Evolutionary conservation across 2,888 invertebrate species (phyloP), one percentile per base, ranked within the genome.

Genomic region (Podabrus alpinus): DNA sequence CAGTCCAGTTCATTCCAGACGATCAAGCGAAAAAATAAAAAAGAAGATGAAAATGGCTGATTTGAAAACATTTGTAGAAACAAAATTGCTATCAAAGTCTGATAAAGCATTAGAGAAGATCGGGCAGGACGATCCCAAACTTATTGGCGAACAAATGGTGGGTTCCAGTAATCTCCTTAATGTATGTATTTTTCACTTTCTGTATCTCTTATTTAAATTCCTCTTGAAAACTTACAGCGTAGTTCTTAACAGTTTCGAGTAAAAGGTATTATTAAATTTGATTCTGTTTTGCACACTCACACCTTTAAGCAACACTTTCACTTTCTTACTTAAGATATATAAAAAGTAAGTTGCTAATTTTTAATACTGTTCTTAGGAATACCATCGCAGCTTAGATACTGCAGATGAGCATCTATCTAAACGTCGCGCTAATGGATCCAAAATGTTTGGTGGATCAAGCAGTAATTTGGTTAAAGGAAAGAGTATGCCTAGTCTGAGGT

Each of bases 401-500:
- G 92, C 93, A 0, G 95, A 95, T 78, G 92, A 92, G 81, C 92
- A 94, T 77, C 88, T 95, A 68, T 91, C 93, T 0, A 91, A 93
- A 79, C 94, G 93, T 1, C 92, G 92, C 62, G 91, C 94, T 1
- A 91, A 91, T 69, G 90, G 91, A 71, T 92, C 92, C 66, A 92
- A 92, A 79, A 84, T 87, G 81, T 87, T 87, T 75, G 87, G 86
- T 75, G 84, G 84, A 7, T 78, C 82, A 10, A 88, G 90, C 15
- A 90, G 91, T 70, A 95, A 95, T 87, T 89, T 97, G 69, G 94
- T 95, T 77, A 96, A 97, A 89, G 97, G 97, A 77, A 97, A 97
- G 88, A 97, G 97, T 89, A 97, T 98, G 97, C 97, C 97, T 3
- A 97, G 97, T 85, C 89, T 97, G 77, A 96, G 96, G 97, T 97